Percentiles rank a stretch among this genome's conserved stretches.
Conservation (phyloP, 2,113 vertebrate genomes). For the Mus musculus region DNA sequence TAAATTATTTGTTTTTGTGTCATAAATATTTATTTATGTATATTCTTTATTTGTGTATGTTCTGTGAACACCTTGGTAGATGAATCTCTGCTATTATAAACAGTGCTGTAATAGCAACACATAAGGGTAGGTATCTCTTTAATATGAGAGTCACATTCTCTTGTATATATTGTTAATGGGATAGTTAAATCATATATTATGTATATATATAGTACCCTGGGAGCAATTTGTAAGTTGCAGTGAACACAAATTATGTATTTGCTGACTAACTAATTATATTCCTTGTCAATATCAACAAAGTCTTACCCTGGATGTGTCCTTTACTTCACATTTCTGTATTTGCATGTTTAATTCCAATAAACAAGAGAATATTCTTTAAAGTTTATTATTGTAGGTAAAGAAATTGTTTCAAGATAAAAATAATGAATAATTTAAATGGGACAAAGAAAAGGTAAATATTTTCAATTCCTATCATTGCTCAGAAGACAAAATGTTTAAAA, state of each 20-base stretch:
- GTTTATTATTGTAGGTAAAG: neutral
- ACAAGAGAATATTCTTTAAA: slow-evolving; percentile 12
- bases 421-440: neutral
- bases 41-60: too few relatives aligned
- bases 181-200: neutral
- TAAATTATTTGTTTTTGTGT: neutral
- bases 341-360: neutral
- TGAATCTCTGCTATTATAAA: neutral
- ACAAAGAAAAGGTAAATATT: slow-evolving; percentile 4
- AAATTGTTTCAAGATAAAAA: slow-evolving; percentile 38
- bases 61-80: neutral
- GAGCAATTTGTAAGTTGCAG: neutral
- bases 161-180: too few relatives aligned
- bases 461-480: neutral
- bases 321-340: neutral
- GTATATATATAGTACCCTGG: neutral
- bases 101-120: neutral
- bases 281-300: neutral
- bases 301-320: neutral
- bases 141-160: too few relatives aligned
- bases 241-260: slow-evolving; percentile 1
- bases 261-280: neutral
- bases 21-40: neutral
- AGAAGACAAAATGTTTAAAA: slow-evolving; percentile 16
- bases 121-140: neutral